phyloP scores from a whole-genome alignment of 2,888 invertebrate species.

The Torymus aiolomorphi region DNA sequence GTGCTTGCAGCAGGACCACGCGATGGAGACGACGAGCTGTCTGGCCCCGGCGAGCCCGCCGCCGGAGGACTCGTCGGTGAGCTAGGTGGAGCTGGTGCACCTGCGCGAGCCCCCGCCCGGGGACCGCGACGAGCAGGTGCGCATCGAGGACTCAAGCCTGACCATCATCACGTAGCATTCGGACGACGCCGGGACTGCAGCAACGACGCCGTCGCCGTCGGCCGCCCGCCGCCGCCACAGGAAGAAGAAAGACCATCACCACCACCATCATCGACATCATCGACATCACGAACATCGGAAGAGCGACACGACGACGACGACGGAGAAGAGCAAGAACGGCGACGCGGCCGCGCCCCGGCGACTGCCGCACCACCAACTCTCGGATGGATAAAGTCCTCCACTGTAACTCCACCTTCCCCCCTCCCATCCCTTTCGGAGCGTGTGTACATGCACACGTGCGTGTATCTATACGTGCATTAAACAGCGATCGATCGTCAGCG shows the following conservation, averaged over 20 bases:
- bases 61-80: slow-evolving; percentile 71
- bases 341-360: slow-evolving; percentile 8
- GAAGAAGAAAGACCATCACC: slow-evolving; percentile 8
- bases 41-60: slow-evolving; percentile 64
- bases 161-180: slow-evolving; percentile 23
- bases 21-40: not conserved
- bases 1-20: slow-evolving; percentile 32
- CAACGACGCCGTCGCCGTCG: slow-evolving; percentile 1
- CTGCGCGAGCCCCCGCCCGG: slow-evolving; percentile 67
- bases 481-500: too few relatives aligned
- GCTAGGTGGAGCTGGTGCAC: slow-evolving; percentile 71
- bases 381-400: not conserved
- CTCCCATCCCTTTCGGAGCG: not conserved
- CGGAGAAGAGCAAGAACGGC: slow-evolving; percentile 30
- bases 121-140: slow-evolving; percentile 59
- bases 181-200: slow-evolving; percentile 3
- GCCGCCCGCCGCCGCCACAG: not conserved
- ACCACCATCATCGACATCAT: not conserved
- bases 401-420: not conserved
- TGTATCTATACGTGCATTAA: too few relatives aligned
- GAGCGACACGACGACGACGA: too few relatives aligned
- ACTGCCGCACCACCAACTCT: not conserved
- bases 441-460: not conserved
- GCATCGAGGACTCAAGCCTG: slow-evolving; percentile 30
- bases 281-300: not conserved